Percentiles rank a stretch among this genome's conserved stretches.
Evolutionary conservation across 2,113 vertebrate genomes (phyloP).

Genomic region (Zosterops borbonicus): DNA sequence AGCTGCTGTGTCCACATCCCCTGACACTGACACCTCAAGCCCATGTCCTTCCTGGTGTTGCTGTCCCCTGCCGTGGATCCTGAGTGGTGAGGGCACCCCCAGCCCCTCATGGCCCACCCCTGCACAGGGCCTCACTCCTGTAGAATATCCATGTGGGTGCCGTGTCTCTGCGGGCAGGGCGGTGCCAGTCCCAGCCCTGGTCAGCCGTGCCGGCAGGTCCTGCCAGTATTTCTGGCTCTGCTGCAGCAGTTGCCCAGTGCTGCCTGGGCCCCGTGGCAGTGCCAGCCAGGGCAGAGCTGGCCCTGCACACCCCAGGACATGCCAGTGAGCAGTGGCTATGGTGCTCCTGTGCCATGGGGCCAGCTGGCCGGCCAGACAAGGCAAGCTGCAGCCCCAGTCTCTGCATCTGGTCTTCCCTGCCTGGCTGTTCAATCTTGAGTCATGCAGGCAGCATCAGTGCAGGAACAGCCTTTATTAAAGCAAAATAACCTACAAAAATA

Average conservation of each 20-base stretch:
- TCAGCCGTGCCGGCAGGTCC: background rate
- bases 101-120: background rate
- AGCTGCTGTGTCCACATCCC: rapidly evolving
- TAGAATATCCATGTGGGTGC: background rate
- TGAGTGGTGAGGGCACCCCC: rapidly evolving
- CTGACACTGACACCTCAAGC: rapidly evolving
- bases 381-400: rapidly evolving
- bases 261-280: background rate
- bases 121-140: rapidly evolving
- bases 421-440: background rate
- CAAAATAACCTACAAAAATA: conserved; percentile 72
- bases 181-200: background rate
- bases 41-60: rapidly evolving
- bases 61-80: rapidly evolving
- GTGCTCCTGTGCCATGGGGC: rapidly evolving
- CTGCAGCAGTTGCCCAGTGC: background rate
- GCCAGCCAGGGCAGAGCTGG: background rate
- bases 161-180: background rate
- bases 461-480: conserved; percentile 70
- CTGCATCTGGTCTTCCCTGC: background rate
- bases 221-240: conserved; percentile 52
- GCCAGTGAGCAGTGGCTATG: rapidly evolving
- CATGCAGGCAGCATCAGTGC: background rate
- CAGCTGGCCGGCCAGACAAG: rapidly evolving
- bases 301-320: rapidly evolving